Conservation (phyloP, 2,113 vertebrate genomes). For the Vireo altiloquus region DNA sequence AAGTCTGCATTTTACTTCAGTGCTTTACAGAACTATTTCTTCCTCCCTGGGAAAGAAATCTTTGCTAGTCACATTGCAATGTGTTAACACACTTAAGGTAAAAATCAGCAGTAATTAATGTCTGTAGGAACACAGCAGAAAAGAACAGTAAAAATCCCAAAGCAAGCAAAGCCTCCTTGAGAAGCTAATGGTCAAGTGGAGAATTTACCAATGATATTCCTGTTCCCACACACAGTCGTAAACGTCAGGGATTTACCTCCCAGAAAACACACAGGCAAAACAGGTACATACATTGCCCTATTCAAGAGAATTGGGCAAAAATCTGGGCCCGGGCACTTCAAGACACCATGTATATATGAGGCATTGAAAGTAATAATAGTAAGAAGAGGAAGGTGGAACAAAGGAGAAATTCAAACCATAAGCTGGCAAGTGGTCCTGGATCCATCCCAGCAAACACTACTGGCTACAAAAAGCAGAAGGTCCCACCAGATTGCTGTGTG, state of each 20-base stretch:
- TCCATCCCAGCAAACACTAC: slow-evolving; percentile 47
- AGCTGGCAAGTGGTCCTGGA: slow-evolving; percentile 51
- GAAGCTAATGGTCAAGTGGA: neutral
- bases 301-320: neutral
- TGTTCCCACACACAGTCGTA: neutral
- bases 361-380: neutral
- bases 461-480: slow-evolving; percentile 15
- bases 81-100: neutral
- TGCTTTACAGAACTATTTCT: slow-evolving; percentile 50
- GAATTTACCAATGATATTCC: neutral
- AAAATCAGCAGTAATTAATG: slow-evolving; percentile 34
- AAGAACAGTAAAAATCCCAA: neutral
- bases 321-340: neutral
- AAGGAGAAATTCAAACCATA: slow-evolving; percentile 45
- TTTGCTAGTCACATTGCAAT: neutral
- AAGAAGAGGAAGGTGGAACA: slow-evolving; percentile 1
- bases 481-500: neutral
- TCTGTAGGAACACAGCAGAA: slow-evolving; percentile 7
- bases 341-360: neutral
- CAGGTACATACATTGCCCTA: neutral
- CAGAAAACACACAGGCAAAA: neutral
- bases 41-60: neutral
- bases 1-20: slow-evolving; percentile 44
- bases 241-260: neutral
- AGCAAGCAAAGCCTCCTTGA: slow-evolving; percentile 3